A percentile compares a stretch with the other conserved stretches of the same genome.
phyloP scores from a whole-genome alignment of 2,113 vertebrate genomes.

The Cairina moschata region DNA sequence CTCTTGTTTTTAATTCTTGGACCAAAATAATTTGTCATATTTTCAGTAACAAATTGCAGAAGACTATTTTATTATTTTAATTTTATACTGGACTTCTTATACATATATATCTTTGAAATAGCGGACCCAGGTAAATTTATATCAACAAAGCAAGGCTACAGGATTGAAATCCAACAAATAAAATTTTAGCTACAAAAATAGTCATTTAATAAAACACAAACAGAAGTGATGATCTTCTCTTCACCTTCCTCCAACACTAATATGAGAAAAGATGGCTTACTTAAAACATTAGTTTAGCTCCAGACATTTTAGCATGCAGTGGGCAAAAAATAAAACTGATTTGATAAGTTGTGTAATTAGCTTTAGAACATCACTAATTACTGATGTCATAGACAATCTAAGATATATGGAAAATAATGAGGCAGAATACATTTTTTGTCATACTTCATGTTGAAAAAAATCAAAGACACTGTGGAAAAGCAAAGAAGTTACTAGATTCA shows the following conservation, averaged over 20 bases:
- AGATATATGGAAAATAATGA: slow-evolving; percentile 52
- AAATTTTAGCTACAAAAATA: slow-evolving; percentile 61
- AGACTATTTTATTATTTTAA: slow-evolving; percentile 46
- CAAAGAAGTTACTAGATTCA: slow-evolving; percentile 39
- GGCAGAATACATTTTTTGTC: slow-evolving; percentile 20
- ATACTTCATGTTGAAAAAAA: slow-evolving; percentile 8
- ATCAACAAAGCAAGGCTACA: slow-evolving; percentile 36
- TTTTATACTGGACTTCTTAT: slow-evolving; percentile 58
- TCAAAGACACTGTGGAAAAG: slow-evolving; percentile 22
- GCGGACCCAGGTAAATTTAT: slow-evolving; percentile 24
- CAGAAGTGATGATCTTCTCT: not conserved
- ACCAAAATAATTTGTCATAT: slow-evolving; percentile 32
- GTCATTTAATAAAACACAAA: slow-evolving; percentile 43
- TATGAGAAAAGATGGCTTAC: slow-evolving; percentile 18
- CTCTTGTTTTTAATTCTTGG: slow-evolving; percentile 1
- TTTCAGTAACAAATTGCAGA: slow-evolving; percentile 1
- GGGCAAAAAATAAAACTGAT: slow-evolving; percentile 56
- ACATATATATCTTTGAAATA: slow-evolving; percentile 55
- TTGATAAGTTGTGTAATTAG: slow-evolving; percentile 51
- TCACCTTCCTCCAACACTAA: not conserved
- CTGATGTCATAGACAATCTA: slow-evolving; percentile 45
- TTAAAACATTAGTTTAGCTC: slow-evolving; percentile 40
- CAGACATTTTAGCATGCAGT: slow-evolving; percentile 49
- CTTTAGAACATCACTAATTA: slow-evolving; percentile 58
- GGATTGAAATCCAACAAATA: slow-evolving; percentile 28